Evolutionary conservation across 2,888 invertebrate species (phyloP), one percentile per base, ranked within the genome.

Genomic region (Drosophila tanythrix): DNA sequence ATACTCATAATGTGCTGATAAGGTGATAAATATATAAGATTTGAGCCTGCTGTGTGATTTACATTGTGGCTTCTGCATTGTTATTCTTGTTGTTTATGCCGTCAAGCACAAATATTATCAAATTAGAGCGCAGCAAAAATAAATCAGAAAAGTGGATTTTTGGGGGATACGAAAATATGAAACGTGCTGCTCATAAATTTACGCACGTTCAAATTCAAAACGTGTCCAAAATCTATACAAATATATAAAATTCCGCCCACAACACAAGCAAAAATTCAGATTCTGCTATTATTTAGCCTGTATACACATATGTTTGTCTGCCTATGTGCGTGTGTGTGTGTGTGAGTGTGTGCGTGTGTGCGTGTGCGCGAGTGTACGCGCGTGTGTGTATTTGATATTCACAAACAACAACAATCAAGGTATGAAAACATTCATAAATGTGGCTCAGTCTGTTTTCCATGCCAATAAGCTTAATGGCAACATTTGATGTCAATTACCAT

Each of bases 401-500:
- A 68, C 72, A 68, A 72, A 76, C 46, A 77, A 33, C 63, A 74
- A 70, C 58, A 50, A 74, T 50, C 67, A 62, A 55, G 46, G 74
- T 64, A 71, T 62, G 74, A 74, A 79, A 81, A 69, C 73, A 76
- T 74, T 70, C 74, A 66, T 57, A 66, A 68, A 70, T 70, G 62
- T 64, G 71, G 55, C 48, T 71, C 63, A 15, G 62, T 35, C 73
- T 79, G 77, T 57, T 77, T 87, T 89, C 87, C 89, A 81, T 77
- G 70, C 74, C 90, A 90, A 90, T 89, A 83, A 78, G 84, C 82
- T 74, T 90, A 87, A 81, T 83, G 84, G 73, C 77, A 72, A 76
- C 87, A 82, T 90, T 86, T 86, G 79, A 88, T 87, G 87, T 72
- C 89, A 84, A 90, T 90, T 90, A 90, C 77, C 90, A 87, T 87